These are phyloP conservation scores for Orchesellides sinensis DNA, from an alignment of 2,888 invertebrate species.

Conservation along the genomic window DNA sequence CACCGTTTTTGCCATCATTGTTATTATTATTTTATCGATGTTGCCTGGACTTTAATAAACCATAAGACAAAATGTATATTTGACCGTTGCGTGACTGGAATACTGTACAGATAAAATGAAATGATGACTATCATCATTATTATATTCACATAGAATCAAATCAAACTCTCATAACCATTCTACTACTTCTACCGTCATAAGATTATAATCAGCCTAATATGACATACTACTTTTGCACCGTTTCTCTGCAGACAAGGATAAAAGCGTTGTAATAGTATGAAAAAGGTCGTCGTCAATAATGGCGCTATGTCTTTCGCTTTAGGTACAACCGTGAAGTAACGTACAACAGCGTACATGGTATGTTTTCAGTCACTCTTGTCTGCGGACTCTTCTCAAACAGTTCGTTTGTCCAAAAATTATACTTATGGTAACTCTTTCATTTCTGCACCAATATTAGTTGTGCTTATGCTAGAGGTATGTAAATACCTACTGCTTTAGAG, in stretches of 20 bases:
- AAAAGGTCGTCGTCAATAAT: slow-evolving; percentile 17
- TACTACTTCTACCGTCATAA: too few species aligned
- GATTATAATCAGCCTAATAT: slow-evolving; percentile 47
- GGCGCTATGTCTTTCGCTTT: background rate
- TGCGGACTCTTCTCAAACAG: slow-evolving; percentile 89
- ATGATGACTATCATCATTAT: too few species aligned
- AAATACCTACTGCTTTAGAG: too few species aligned
- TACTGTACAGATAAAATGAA: too few species aligned
- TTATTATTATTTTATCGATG: slow-evolving; percentile 24
- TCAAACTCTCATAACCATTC: slow-evolving; percentile 48
- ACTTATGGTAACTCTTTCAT: slow-evolving; percentile 78
- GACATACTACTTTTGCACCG: background rate
- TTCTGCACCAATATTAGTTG: slow-evolving; percentile 4
- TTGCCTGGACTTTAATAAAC: too few species aligned
- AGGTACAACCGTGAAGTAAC: too few species aligned
- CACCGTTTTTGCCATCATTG: slow-evolving; percentile 21
- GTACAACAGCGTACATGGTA: too few species aligned
- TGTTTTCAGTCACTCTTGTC: too few species aligned
- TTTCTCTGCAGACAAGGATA: slow-evolving; percentile 14
- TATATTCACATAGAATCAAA: too few species aligned
- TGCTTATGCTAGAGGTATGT: too few species aligned
- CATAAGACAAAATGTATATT: slow-evolving; percentile 25
- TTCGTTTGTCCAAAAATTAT: slow-evolving; percentile 90
- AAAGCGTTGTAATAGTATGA: too few species aligned
- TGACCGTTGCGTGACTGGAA: slow-evolving; percentile 44